Conservation (phyloP, 2,797 vertebrate species). For the Apodemus agrarius region DNA sequence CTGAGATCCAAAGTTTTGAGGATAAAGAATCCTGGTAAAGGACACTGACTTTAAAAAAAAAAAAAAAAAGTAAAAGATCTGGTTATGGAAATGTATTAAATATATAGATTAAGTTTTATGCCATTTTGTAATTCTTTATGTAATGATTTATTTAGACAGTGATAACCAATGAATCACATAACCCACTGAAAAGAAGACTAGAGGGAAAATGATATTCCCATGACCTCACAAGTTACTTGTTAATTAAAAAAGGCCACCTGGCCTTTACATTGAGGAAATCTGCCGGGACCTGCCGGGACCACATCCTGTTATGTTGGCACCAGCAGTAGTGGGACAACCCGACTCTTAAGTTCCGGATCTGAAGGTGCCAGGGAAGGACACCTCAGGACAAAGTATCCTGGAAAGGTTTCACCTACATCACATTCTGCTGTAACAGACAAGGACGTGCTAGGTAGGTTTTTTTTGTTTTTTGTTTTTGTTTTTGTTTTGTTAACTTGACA, state of each 20-base stretch:
- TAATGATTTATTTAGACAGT: background rate
- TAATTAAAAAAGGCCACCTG: background rate
- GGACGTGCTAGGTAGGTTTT: too few relatives aligned
- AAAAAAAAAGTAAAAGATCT: background rate
- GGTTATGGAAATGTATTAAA: background rate
- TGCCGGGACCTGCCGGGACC: too few relatives aligned
- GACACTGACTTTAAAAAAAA: background rate
- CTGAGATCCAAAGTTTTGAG: background rate
- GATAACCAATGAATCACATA: background rate
- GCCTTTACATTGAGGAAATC: background rate
- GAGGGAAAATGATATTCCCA: background rate
- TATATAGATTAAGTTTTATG: background rate
- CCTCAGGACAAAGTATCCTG: background rate
- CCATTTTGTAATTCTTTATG: background rate
- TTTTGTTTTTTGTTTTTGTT: too few relatives aligned
- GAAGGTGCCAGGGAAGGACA: background rate
- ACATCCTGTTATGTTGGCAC: background rate
- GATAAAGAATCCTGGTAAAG: background rate
- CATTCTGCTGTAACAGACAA: background rate
- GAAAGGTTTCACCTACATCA: background rate
- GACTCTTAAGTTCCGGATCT: background rate
- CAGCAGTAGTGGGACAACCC: background rate
- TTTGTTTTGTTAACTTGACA: background rate
- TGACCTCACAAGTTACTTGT: background rate
- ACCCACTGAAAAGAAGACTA: background rate